Percentiles rank a stretch among this genome's conserved stretches.
Evolutionary conservation across 2,113 vertebrate genomes (phyloP).

Genomic region (Corynorhinus townsendii): DNA sequence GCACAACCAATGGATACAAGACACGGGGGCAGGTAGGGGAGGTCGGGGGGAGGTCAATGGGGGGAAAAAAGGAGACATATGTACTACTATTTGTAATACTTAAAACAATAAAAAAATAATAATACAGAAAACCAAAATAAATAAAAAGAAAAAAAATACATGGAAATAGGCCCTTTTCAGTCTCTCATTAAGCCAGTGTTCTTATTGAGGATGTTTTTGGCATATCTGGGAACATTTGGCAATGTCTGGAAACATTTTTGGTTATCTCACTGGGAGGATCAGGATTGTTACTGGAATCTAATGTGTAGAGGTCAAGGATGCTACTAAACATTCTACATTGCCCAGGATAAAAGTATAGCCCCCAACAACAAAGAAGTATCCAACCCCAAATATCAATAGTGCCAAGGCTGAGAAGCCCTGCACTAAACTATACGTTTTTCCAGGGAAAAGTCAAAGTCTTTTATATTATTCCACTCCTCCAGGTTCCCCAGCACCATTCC

Average conservation of each 20-base stretch:
- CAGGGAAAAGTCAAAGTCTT: background rate
- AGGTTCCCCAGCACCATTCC: background rate
- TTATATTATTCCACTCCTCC: background rate
- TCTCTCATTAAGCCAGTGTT: background rate
- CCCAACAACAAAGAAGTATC: background rate
- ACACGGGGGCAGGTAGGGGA: no score
- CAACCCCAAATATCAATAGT: background rate
- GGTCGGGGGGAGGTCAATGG: no score
- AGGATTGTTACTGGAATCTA: background rate
- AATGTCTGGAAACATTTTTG: background rate
- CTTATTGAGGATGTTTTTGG: background rate
- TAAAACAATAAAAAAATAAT: no score
- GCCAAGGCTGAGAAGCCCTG: background rate
- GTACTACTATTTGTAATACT: no score
- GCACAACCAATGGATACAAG: no score
- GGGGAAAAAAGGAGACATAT: no score
- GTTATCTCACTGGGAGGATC: background rate
- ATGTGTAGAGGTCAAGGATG: background rate
- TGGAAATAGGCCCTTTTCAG: background rate
- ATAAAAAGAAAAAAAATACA: no score
- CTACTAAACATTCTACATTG: background rate
- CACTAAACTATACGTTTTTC: background rate
- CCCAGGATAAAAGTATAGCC: background rate
- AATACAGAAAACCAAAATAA: no score
- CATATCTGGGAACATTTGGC: background rate